Base-by-base conservation (phyloP, 2,888 invertebrate species). In the Hemaris fuciformis region DNA sequence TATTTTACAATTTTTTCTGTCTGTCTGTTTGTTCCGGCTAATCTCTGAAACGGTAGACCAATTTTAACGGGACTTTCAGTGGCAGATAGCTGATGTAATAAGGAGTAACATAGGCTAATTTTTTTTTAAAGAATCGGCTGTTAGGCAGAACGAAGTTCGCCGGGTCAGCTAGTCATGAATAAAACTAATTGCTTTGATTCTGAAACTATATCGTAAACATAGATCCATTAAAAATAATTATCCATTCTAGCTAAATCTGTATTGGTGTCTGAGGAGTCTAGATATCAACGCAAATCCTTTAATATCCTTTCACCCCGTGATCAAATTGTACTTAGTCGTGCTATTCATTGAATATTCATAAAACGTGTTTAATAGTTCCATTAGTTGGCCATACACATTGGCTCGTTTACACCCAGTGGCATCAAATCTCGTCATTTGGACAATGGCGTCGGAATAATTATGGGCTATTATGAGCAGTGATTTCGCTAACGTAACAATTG, bases 291-390 rank as follows among this genome's bases (percentile, higher is more conserved):
- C 48, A 64, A 62, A 70, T 66, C 62, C 60, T 62, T 60, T 66
- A 63, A 69, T 70, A 65, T 63, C 62, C 62, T 70, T 75, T 65
- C 57, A 68, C 69, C 69, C 64, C 65, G 57, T 71, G 56, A 70
- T 74, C 68, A 59, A 73, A 73, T 73, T 69, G 65, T 62, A 61
- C 66, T 66, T 67, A 73, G 67, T 69, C 64, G 4, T 53, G 53
- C 31, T 41, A 66, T 68, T 66, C 69, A 68, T 71, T 75, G 71
- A 72, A 75, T 75, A 75, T 75, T 71, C 71, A 75, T 71, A 70
- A 65, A 66, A 66, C 53, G 53, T 65, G 64, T 66, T 62, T 71
- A 71, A 71, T 68, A 67, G 71, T 67, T 67, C 70, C 66, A 81
- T 79, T 81, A 77, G 67, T 70, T 66, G 68, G 64, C 20, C 31